Evolutionary conservation across 2,888 invertebrate species (phyloP), one percentile per base, ranked within the genome.

Genomic region (Cartodere bifasciata): DNA sequence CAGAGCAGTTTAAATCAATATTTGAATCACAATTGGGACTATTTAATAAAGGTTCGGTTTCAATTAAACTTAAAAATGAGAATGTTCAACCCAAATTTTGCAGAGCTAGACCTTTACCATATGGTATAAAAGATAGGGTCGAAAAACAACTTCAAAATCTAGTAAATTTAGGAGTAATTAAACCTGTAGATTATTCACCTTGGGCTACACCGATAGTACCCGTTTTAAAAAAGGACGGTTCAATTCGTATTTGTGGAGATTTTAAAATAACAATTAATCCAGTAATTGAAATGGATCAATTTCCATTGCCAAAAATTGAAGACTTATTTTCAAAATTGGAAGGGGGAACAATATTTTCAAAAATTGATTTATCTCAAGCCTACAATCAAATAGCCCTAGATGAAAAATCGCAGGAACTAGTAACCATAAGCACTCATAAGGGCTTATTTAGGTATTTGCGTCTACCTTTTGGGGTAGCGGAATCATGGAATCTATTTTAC

Each of bases 391-490:
- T 42, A 6, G 21, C 23, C 12, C 6, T 41, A 15, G 34, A 36
- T 13, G 32, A 29, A 11, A 26, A 32, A 1, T 43, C 42, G 2
- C 37, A 46, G 28, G 13, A 39, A 3, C 25, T 48, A 2, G 39
- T 43, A 0, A 43, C 43, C 1, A 48, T 52, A 3, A 45, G 44
- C 27, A 52, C 52, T 2, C 40, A 42, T 3, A 41, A 39, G 26
- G 50, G 50, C 0, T 29, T 51, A 13, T 50, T 39, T 31, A 41
- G 36, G 24, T 49, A 44, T 36, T 48, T 42, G 3, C 27, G 48
- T 3, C 30, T 50, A 13, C 41, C 50, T 6, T 52, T 42, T 28
- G 51, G 52, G 2, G 37, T 56, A 13, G 42, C 47, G 2, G n/a
- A n/a, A n/a, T n/a, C n/a, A n/a, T n/a, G n/a, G n/a, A n/a, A n/a